Percentiles rank a stretch among this genome's conserved stretches.
phyloP scores from a whole-genome alignment of 2,888 invertebrate genomes.

The Leucoptera coffeella region DNA sequence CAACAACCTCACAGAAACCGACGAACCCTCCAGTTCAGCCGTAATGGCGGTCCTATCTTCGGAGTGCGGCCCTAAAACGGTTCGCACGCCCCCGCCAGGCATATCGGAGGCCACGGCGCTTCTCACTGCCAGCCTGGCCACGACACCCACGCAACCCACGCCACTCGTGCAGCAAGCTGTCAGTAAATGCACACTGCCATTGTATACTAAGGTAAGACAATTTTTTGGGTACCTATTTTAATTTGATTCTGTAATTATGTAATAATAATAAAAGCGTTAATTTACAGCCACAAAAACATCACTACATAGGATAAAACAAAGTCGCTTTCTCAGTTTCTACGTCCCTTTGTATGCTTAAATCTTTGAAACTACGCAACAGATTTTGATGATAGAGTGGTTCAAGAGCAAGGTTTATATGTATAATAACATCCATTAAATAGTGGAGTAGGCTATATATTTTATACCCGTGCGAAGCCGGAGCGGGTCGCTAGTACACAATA shows the following conservation, averaged over 20 bases:
- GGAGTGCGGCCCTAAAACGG: constrained; percentile 22
- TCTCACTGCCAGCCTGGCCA: not conserved
- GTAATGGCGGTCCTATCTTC: constrained; percentile 46
- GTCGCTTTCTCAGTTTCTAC: no score
- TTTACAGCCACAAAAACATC: not conserved
- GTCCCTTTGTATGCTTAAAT: no score
- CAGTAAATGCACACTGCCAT: constrained; percentile 59
- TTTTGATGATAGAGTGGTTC: no score
- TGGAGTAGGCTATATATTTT: no score
- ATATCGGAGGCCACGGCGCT: constrained; percentile 21
- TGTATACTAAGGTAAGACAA: constrained; percentile 58
- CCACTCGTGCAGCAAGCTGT: constrained; percentile 57
- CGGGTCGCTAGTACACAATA: no score
- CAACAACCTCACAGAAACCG: constrained; percentile 17
- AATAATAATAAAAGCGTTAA: not conserved
- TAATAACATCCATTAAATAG: no score
- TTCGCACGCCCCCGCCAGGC: constrained; percentile 31
- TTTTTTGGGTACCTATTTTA: not conserved
- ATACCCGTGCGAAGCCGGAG: no score
- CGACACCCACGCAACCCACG: constrained; percentile 36
- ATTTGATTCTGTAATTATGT: no score
- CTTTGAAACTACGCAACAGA: no score
- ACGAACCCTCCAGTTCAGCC: constrained; percentile 38
- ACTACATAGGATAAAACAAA: no score
- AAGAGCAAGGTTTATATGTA: no score